Evolutionary conservation across 2,797 vertebrate species (phyloP).

Genomic region (Coregonus sp.): DNA sequence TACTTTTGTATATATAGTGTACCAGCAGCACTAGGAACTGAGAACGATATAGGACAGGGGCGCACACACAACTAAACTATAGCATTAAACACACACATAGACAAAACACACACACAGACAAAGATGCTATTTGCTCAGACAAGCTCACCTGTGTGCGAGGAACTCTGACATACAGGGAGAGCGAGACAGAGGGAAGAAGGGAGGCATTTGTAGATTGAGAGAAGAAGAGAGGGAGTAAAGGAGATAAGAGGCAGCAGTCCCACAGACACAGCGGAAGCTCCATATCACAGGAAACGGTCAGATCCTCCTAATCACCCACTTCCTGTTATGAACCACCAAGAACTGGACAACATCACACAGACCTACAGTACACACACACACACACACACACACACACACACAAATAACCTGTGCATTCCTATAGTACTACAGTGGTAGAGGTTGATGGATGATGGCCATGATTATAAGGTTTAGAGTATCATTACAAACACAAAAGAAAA

Average conservation of each 20-base stretch:
- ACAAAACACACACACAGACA: background rate
- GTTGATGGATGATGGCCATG: background rate
- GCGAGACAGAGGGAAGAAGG: background rate
- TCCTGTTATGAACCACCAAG: constrained; percentile 56
- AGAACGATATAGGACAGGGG: too few species aligned
- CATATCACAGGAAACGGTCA: constrained; percentile 72
- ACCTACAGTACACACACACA: background rate
- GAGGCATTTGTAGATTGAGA: background rate
- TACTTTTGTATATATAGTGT: too few species aligned
- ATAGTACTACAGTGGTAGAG: background rate
- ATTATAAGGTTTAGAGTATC: background rate
- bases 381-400: too few species aligned
- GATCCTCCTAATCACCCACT: constrained; percentile 62
- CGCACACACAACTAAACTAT: too few species aligned
- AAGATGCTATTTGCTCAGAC: background rate
- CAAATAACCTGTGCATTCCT: too few species aligned
- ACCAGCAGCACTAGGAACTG: too few species aligned
- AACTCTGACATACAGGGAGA: background rate
- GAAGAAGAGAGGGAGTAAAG: background rate
- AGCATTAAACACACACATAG: background rate
- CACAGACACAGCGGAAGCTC: constrained; percentile 64
- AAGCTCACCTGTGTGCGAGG: background rate
- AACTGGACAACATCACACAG: constrained; percentile 24
- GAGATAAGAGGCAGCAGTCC: constrained; percentile 41
- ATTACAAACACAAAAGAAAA: background rate